Base-by-base conservation (phyloP, 2,797 vertebrate genomes). In the Microctenopoma steveboyesi region DNA sequence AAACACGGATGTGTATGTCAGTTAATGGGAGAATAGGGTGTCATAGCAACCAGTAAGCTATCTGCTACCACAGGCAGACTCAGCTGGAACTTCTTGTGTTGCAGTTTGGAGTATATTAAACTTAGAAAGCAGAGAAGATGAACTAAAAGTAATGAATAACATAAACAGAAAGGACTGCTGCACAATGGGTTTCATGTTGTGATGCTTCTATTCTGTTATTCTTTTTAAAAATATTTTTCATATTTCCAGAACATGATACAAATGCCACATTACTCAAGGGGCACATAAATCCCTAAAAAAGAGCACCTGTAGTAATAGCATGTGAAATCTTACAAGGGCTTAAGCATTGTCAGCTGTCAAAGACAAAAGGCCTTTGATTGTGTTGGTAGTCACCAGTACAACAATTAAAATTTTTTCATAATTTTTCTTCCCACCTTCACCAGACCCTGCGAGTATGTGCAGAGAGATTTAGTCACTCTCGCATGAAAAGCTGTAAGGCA, bases 391-490 rank as follows among this genome's bases (percentile, higher is more conserved):
- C 50, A 72, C 69, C 49, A 52, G 15, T 61, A 72, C 49, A 54
- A 71, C 45, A 8, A 42, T 43, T 49, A 47, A 62, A 30, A 63
- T 18, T 18, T 18, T 18, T 18, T 18, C 18, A 18, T 67, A 72
- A 51, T 56, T 37, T 43, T 52, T 33, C 68, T 63, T 66, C 62
- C 72, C 50, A 47, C 47, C 60, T 48, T 71, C 55, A 28, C 61
- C 70, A 70, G 48, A 15, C 39, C 10, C 47, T 2, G 4, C 7
- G 42, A 50, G n/a, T 47, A 18, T 65, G 25, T 64, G 49, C 40
- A 48, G 51, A 60, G 16, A 15, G n/a, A 63, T 18, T 28, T 35
- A 60, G 30, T 7, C 59, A 52, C 40, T 46, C 33, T 46, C 11
- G 14, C 35, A 54, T 64, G 50, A 30, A 45, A n/a, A 9, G 5